Base-by-base conservation (phyloP, 2,888 invertebrate genomes). In the Blastobasis adustella region DNA sequence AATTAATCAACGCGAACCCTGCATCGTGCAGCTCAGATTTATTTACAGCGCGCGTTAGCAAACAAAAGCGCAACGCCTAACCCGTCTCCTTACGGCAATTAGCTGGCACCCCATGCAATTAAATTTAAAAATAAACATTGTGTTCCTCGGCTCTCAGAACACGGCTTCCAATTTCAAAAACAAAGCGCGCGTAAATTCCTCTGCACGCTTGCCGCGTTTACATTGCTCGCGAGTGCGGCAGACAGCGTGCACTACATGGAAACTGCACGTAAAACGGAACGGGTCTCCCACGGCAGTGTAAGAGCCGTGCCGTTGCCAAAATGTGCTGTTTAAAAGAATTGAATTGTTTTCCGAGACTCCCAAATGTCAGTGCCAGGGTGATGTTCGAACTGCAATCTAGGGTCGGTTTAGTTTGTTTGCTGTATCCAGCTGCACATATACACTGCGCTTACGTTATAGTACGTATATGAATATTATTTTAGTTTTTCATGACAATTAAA, bases 111-210 rank as follows among this genome's bases (percentile, higher is more conserved):
- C 46, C 44, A 42, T 23, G 47, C 53, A 56, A 58, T 61, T 52
- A 58, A 61, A 63, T 57, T 57, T 57, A 54, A 51, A 60, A 60
- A 58, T 55, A 59, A 59, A 59, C 57, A 54, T 7, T n/a, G 39
- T 51, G 46, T 49, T 55, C 54, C 52, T 40, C 6, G 37, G 46
- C 50, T 43, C 23, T 48, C n/a, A 43, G 53, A 49, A 56, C 56
- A 56, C 51, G 60, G 61, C 71, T 70, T 71, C 61, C 59, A 71
- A 73, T 71, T 74, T 67, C 65, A 69, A 76, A 78, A 74, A 73
- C 67, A 66, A 66, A 60, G 47, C 66, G 55, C 49, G 60, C 54
- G 57, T 49, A 65, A 67, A 70, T 66, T 64, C 64, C 61, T 62
- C 54, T 59, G 59, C 61, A 61, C 57, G 59, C 42, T 5, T 42